Base-by-base conservation (phyloP, 2,888 invertebrate genomes). In the Heliconius sara region DNA sequence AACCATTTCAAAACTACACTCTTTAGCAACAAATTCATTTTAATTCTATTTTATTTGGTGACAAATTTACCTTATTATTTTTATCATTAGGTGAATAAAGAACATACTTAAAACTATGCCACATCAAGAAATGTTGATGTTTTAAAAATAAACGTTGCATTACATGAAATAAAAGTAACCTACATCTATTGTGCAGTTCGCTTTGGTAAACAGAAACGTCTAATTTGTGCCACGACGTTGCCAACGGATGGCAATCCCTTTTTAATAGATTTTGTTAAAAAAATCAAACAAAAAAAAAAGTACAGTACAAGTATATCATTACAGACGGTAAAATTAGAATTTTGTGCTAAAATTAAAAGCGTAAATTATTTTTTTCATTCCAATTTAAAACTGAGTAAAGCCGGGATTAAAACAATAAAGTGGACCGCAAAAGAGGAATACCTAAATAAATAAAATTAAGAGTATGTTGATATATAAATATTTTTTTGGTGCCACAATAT, bases 321-420 rank as follows among this genome's bases (percentile, higher is more conserved):
- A 79, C 47, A 22, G 67, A 72, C 67, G 66, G 63, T 27, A 12
- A 77, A 75, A 79, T 79, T 77, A 57, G 9, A 75, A 70, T 77
- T 75, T 27, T 57, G 22, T 73, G 68, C 27, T 68, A 30, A 72
- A 82, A 79, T 75, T 34, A 77, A 72, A 80, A 67, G 47, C 68
- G 57, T 70, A 66, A 65, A 80, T 72, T 71, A 25, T 67, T 2
- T 75, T 72, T 75, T 77, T 79, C 43, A 77, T 74, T 78, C 30
- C 66, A 76, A 70, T 78, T 76, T 75, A 25, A 74, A 67, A 60
- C 30, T 39, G 66, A 60, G 27, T 47, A 22, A 27, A 73, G 34
- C 70, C 66, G 60, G 30, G 47, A 79, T 79, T 80, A 76, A 79
- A 75, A 70, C 52, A 76, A 79, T 81, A 77, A 79, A 66, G 34